Evolutionary conservation across 2,113 vertebrate species (phyloP).

Genomic region (Phycodurus eques): DNA sequence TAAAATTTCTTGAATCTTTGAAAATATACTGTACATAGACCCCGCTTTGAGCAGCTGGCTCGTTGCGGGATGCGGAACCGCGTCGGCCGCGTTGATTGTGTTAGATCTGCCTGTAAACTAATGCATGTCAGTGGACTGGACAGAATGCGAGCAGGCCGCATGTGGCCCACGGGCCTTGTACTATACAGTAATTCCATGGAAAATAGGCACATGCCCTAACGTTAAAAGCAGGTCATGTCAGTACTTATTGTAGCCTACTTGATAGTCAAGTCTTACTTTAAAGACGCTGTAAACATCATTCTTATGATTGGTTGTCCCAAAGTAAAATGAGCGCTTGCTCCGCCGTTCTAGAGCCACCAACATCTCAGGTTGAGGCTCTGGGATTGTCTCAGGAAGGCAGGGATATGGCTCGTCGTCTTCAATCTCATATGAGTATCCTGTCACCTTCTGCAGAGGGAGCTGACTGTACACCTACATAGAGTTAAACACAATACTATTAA

Average conservation of each 20-base stretch:
- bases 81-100: no score
- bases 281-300: conserved; percentile 65
- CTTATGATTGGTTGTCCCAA: background rate
- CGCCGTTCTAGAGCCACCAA: background rate
- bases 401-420: conserved; percentile 35
- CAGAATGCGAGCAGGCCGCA: background rate
- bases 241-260: no score
- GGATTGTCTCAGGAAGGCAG: conserved; percentile 11
- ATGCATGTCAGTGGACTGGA: no score
- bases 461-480: conserved; percentile 69
- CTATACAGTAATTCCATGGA: no score
- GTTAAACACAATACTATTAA: background rate
- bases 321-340: background rate
- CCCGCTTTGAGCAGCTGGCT: no score
- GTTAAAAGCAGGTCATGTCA: background rate
- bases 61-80: no score
- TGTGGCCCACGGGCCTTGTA: background rate
- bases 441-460: conserved; percentile 69
- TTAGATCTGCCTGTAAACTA: no score
- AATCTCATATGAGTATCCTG: conserved; percentile 58
- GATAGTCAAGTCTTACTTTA: conserved; percentile 47
- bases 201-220: background rate
- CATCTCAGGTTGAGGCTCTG: background rate
- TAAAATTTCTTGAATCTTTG: no score
- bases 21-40: no score